Evolutionary conservation across 2,888 invertebrate species (phyloP), one percentile per base, ranked within the genome.

Genomic region (Agrochola litura): DNA sequence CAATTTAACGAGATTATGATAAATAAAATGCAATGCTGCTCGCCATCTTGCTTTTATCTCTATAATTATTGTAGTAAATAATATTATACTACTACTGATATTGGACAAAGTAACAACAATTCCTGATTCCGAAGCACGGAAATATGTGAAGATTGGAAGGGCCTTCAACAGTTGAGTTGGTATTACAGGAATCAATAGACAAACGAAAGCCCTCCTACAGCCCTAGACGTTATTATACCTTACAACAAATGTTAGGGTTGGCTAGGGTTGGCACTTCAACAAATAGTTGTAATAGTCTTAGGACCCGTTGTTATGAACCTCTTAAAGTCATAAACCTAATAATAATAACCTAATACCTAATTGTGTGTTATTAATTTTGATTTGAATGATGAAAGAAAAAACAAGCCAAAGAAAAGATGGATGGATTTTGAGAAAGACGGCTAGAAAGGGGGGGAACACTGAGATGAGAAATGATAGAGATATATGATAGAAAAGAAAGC

Each of bases 131-230:
- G 5, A 70, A 70, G 22, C 54, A 64, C n/a, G n/a, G 49, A 67
- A 81, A 83, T 58, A 67, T 58, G 49, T 63, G 66, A 58, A 56
- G 41, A 82, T 77, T 61, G 68, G 30, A 71, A 46, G 19, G 46
- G 61, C 71, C 12, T 43, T 71, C 37, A 25, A 65, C 49, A 73
- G 63, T 81, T 68, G 71, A 83, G 73, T 65, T 68, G 70, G 60
- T 81, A 77, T 78, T 69, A 73, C 54, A 76, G 63, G 73, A 88
- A 86, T 84, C 86, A 77, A 88, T 86, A 88, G 74, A 73, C 74
- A 78, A 79, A 86, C 74, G 68, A 75, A 86, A 79, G 64, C 79
- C 76, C 73, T 78, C 69, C n/a, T 77, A 84, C 41, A 82, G 70
- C 79, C 73, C 82, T 81, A 72, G 78, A 77, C 68, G 77, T 77